These are phyloP conservation scores for Chelmon rostratus DNA, from an alignment of 2,797 vertebrate genomes.

Conservation along the genomic window DNA sequence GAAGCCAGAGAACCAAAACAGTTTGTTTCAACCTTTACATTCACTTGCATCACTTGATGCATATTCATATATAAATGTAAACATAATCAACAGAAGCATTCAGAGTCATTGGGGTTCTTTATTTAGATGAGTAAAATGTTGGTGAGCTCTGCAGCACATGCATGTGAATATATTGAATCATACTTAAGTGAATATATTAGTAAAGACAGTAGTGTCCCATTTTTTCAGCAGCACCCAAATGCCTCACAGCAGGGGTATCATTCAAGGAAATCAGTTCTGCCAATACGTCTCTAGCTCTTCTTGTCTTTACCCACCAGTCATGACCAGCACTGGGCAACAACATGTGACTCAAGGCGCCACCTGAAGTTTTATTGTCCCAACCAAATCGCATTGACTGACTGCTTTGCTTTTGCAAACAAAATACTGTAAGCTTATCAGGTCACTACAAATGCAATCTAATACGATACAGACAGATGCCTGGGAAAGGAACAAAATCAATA, in stretches of 20 bases:
- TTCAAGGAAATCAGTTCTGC: neutral
- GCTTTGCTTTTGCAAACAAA: constrained; percentile 8
- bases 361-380: neutral
- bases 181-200: too few species aligned
- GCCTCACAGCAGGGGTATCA: neutral
- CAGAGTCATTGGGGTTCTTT: too few species aligned
- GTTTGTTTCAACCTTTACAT: too few species aligned
- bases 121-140: too few species aligned
- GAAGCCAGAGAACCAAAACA: too few species aligned
- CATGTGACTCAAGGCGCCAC: neutral
- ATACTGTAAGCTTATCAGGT: constrained; percentile 24
- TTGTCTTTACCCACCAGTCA: neutral
- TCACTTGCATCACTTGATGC: neutral
- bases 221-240: neutral
- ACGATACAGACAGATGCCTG: constrained; percentile 2
- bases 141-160: too few species aligned
- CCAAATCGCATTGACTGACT: neutral
- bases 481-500: constrained; percentile 51
- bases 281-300: neutral
- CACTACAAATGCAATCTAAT: constrained; percentile 37
- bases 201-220: neutral
- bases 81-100: too few species aligned
- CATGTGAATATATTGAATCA: too few species aligned
- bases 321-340: neutral
- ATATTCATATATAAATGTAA: neutral